Evolutionary conservation across 2,888 invertebrate species (phyloP), one percentile per base, ranked within the genome.

Genomic region (Archips crataeganus): DNA sequence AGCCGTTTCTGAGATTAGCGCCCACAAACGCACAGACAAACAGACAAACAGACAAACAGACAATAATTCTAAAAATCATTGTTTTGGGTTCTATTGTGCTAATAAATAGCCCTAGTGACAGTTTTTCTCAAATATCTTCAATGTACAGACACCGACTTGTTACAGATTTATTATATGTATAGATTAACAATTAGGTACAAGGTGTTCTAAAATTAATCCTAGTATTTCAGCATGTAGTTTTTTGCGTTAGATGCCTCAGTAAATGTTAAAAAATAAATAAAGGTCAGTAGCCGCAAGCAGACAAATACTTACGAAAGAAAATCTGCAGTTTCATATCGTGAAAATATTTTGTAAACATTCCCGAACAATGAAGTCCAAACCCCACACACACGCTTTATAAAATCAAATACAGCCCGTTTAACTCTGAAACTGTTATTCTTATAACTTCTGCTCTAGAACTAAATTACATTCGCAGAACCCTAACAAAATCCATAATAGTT

Each of bases 341-440:
- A 54, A 23, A 51, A 15, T 51, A 23, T 6, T 6, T 54, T 54
- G 23, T 54, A 54, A 54, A 57, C 10, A 57, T 32, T 32, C 32
- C 57, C 32, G 32, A 32, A 57, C 1, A 57, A 32, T 4, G 32
- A 1, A 32, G 57, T 57, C 32, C 11, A 57, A 57, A 32, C 57
- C 11, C 57, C 32, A 32, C 57, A 57, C 11, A 57, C 57, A 57
- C 9, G 57, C 32, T 57, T 47, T 3, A 5, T 63, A 34, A 34
- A 73, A 64, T 59, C 59, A 49, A 73, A 73, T 73, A 73, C 63
- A 69, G 63, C 60, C 59, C 32, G 73, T 64, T 73, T 68, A 63
- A 69, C 68, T 73, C 68, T 39, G 49, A 69, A 69, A 69, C 63
- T 68, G 67, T 62, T 69, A 73, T 73, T 59, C 68, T 73, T 69